A percentile compares a stretch with the other conserved stretches of the same genome.
Conservation (phyloP, 2,113 vertebrate species). For the Xiphophorus maculatus region DNA sequence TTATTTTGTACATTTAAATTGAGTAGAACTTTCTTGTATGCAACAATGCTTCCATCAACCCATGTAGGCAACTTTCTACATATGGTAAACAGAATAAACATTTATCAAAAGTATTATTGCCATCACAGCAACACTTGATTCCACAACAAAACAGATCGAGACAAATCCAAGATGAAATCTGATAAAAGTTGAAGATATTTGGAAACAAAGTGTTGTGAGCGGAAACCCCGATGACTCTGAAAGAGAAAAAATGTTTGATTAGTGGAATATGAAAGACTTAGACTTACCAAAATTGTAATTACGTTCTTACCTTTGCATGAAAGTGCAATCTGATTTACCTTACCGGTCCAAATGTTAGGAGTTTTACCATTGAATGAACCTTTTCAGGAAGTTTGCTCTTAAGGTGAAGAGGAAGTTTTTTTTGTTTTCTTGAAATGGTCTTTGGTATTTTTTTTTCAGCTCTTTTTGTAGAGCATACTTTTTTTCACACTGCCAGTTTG, state of each 20-base stretch:
- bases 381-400: constrained; percentile 83
- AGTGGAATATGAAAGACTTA: not conserved
- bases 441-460: constrained; percentile 47
- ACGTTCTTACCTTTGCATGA: constrained; percentile 39
- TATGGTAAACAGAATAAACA: not conserved
- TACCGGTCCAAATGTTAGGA: constrained; percentile 25
- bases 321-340: constrained; percentile 14
- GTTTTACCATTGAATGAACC: not conserved
- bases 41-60: not conserved
- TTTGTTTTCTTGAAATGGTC: constrained; percentile 64
- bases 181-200: not conserved
- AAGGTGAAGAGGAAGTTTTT: constrained; percentile 83
- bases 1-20: not conserved
- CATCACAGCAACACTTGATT: not conserved
- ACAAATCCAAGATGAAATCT: constrained; percentile 4
- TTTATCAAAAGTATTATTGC: not conserved
- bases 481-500: constrained; percentile 53
- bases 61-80: not conserved
- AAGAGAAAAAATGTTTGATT: constrained; percentile 29
- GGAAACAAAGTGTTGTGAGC: not conserved
- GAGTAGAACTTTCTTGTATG: not conserved
- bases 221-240: constrained; percentile 30
- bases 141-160: not conserved
- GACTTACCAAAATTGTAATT: not conserved
- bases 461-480: constrained; percentile 55